Conservation (phyloP, 2,888 invertebrate species). For the Tiliacea aurago region DNA sequence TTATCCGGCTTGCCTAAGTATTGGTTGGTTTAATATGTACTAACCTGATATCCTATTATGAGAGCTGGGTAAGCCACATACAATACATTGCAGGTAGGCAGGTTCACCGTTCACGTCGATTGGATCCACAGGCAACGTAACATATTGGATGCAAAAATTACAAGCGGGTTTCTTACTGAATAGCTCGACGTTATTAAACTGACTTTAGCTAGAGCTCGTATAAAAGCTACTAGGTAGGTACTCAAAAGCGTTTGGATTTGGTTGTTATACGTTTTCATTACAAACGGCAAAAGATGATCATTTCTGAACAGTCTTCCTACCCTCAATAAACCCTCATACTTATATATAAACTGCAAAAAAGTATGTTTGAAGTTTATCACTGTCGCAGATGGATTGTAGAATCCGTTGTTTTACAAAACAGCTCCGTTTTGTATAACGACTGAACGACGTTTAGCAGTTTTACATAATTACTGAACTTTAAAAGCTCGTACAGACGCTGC, state of each 20-base stretch:
- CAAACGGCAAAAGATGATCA: not conserved
- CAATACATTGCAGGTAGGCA: constrained; percentile 22
- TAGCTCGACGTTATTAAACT: constrained; percentile 40
- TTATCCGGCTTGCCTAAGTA: not conserved
- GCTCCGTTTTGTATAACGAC: too few relatives aligned
- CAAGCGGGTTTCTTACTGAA: constrained; percentile 31
- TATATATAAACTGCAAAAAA: not conserved
- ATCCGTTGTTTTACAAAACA: too few relatives aligned
- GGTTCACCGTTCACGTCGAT: constrained; percentile 37
- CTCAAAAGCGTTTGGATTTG: not conserved
- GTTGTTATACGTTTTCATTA: not conserved
- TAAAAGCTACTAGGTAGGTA: not conserved
- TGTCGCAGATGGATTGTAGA: too few relatives aligned
- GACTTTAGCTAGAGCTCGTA: constrained; percentile 2
- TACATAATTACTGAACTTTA: too few relatives aligned
- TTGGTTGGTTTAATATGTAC: not conserved
- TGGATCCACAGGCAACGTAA: constrained; percentile 44
- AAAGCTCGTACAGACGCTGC: too few relatives aligned
- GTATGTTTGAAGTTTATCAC: not conserved
- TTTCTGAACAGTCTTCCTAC: not conserved
- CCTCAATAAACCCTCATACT: not conserved
- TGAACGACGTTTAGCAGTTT: too few relatives aligned
- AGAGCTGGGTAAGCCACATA: constrained; percentile 3
- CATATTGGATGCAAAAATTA: constrained; percentile 58
- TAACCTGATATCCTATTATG: not conserved